phyloP scores from a whole-genome alignment of 2,113 vertebrate species.

The Sapayoa aenigma region DNA sequence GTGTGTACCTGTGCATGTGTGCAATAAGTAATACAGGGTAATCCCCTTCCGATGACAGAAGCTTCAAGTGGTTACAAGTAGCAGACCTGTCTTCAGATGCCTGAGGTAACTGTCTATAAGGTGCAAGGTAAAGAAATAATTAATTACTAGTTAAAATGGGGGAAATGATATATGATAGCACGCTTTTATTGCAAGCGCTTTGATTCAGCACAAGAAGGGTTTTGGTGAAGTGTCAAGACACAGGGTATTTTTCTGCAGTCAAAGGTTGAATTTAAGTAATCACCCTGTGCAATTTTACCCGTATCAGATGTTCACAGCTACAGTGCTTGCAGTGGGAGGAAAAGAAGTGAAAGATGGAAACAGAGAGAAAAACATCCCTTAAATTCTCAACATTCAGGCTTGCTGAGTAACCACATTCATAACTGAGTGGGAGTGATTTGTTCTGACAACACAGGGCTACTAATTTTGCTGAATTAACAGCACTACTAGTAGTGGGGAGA shows the following conservation, averaged over 20 bases:
- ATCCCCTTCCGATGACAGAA: constrained; percentile 61
- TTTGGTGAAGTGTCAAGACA: constrained; percentile 24
- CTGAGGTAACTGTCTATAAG: constrained; percentile 16
- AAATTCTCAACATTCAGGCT: constrained; percentile 25
- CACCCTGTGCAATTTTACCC: not conserved
- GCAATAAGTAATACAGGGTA: constrained; percentile 24
- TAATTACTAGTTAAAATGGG: constrained; percentile 24
- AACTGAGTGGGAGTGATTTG: constrained; percentile 53
- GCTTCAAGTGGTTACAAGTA: constrained; percentile 73
- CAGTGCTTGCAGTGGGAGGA: not conserved
- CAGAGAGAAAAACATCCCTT: not conserved
- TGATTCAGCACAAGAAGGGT: not conserved
- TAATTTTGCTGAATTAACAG: constrained; percentile 67
- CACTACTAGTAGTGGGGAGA: not conserved
- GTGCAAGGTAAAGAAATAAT: constrained; percentile 58
- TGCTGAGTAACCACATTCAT: constrained; percentile 65
- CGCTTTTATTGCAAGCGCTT: not conserved
- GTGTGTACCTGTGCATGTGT: not conserved
- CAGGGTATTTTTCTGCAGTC: constrained; percentile 11
- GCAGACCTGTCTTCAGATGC: constrained; percentile 23
- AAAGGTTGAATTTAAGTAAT: constrained; percentile 38
- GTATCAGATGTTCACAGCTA: not conserved
- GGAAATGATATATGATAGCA: not conserved
- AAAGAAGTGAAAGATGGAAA: constrained; percentile 21
- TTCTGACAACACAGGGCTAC: constrained; percentile 52